Conservation (phyloP, 2,797 vertebrate genomes). For the Acropternis orthonyx region DNA sequence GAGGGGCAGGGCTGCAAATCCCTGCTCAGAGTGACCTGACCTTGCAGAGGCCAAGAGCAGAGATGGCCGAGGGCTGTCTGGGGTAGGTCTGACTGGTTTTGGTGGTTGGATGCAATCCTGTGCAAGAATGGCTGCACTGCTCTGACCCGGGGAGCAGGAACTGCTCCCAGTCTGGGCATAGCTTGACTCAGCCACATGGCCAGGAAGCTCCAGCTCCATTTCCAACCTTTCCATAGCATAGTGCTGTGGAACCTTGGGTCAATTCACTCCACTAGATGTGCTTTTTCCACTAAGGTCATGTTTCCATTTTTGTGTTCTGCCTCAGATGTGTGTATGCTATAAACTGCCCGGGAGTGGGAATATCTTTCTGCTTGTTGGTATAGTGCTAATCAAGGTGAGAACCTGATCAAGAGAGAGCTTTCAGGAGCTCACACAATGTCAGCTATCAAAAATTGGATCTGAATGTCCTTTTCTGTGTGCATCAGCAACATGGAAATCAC, state of each 20-base stretch:
- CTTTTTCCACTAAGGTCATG: background rate
- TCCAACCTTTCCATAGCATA: background rate
- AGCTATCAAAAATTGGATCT: background rate
- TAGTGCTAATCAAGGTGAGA: background rate
- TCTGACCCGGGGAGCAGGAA: background rate
- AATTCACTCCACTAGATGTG: background rate
- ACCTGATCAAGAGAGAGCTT: background rate
- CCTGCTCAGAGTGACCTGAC: background rate
- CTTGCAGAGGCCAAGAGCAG: background rate
- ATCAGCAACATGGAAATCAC: background rate
- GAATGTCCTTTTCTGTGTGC: background rate
- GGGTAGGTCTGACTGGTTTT: background rate
- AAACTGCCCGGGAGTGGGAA: background rate
- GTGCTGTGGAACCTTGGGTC: background rate
- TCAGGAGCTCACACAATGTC: background rate
- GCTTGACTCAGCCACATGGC: background rate
- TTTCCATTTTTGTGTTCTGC: background rate
- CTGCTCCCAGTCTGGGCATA: background rate
- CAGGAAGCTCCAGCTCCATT: background rate
- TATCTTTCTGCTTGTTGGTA: background rate
- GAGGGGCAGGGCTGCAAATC: background rate
- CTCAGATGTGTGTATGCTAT: background rate
- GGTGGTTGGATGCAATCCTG: rapidly evolving
- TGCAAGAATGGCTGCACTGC: background rate
- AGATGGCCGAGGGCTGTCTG: background rate